Base-by-base conservation (phyloP, 2,113 vertebrate species). In the Phyllostomus discolor region DNA sequence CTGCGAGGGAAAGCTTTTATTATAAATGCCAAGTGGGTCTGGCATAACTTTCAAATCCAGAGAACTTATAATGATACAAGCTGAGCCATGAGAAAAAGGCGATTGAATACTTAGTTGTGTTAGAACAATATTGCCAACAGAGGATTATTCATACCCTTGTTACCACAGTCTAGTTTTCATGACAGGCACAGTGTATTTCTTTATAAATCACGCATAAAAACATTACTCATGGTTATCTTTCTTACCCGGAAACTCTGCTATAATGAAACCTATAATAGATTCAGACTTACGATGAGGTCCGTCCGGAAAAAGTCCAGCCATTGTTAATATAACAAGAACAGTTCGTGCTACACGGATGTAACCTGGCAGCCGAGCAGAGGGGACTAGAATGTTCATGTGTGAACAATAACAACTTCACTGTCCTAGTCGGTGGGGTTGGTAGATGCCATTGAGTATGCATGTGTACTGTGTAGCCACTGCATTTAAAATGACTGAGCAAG, bases 1-100 rank as follows among this genome's bases (percentile, higher is more conserved):
- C 76, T 85, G 48, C 15, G 62, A 91, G 80, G n/a, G 20, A 79
- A 91, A 96, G 48, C n/a, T 83, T 84, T 95, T 66, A 94, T 95
- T 75, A 92, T 90, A 82, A 91, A 88, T 69, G 48, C 62, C 81
- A 92, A 72, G 52, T 75, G 17, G 15, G 16, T 84, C 75, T 94
- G 86, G 72, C 72, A 76, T 79, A 84, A 83, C 24, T 79, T 81
- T 95, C 28, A 88, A 72, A 86, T 38, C 35, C 75, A 69, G 84
- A 95, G 43, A 86, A 82, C 1, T 38, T 79, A 70, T 24, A 80
- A 88, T 22, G 9, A 70, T 76, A 75, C 73, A 93, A 93, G 10
- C 33, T 69, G 62, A 92, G 81, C 10, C 22, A 66, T 28, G 43
- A 33, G 73, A 28, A 57, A 2, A 66, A 46, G 43, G 5, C 88